These are phyloP conservation scores for Brachyptera risi DNA, from an alignment of 2,888 invertebrate genomes.

Conservation along the genomic window DNA sequence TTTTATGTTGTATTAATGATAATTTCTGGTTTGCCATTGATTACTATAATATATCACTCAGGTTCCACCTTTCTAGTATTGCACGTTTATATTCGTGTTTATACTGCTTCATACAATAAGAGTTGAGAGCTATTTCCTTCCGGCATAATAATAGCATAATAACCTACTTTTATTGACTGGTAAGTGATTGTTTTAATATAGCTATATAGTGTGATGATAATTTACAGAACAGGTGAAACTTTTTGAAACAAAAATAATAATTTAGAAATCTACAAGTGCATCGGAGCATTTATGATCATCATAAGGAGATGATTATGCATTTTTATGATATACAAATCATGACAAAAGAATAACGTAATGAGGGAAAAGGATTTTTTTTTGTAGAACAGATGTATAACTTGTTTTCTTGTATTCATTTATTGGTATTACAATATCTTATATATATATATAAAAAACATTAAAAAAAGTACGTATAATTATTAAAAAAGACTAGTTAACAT, in stretches of 20 bases:
- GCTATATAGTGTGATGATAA: background rate
- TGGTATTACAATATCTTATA: background rate
- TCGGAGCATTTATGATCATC: background rate
- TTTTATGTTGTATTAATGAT: too few relatives aligned
- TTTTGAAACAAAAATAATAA: background rate
- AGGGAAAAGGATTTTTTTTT: background rate
- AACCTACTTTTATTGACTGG: conserved; percentile 3
- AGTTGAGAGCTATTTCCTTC: too few relatives aligned
- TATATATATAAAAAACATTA: background rate
- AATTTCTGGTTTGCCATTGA: too few relatives aligned
- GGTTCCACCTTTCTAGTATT: too few relatives aligned
- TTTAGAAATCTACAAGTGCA: conserved; percentile 1
- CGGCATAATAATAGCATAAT: too few relatives aligned
- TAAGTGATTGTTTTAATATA: background rate
- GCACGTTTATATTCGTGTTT: too few relatives aligned
- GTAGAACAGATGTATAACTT: background rate
- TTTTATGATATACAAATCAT: background rate
- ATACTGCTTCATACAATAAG: too few relatives aligned
- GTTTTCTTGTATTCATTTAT: background rate
- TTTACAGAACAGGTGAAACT: background rate
- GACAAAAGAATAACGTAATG: background rate
- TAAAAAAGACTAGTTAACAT: conserved; percentile 1
- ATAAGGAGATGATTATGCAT: background rate
- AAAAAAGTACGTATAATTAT: background rate
- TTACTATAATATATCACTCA: too few relatives aligned